Evolutionary conservation across 1,140 invertebrate species (phyloP).

Genomic region (Delia radicum): DNA sequence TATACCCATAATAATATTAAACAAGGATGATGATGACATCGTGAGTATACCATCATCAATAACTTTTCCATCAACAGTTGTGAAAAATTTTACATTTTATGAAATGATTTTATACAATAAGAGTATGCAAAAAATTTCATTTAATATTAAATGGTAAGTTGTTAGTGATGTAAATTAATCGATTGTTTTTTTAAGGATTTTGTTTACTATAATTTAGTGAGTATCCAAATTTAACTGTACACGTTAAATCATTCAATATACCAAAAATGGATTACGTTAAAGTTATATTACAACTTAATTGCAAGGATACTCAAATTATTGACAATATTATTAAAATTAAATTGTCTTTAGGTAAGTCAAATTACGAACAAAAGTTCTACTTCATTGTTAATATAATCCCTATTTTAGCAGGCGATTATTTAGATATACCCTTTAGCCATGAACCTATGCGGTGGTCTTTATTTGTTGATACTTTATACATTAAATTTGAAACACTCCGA

Average conservation of each 20-base stretch:
- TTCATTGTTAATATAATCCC: too few relatives aligned
- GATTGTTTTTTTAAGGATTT: not conserved
- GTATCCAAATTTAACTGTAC: not conserved
- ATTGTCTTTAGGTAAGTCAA: constrained; percentile 4
- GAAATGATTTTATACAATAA: constrained; percentile 45
- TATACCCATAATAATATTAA: constrained; percentile 41
- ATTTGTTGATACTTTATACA: not conserved
- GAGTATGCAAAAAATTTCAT: constrained; percentile 22
- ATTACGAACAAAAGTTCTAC: too few relatives aligned
- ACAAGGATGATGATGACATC: not conserved
- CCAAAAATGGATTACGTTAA: not conserved
- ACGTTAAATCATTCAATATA: not conserved
- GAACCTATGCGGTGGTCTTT: not conserved
- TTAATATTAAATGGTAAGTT: constrained; percentile 25
- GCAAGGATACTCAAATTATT: not conserved
- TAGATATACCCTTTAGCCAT: not conserved
- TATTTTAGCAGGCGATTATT: not conserved
- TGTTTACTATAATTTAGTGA: not conserved
- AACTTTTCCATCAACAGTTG: constrained; percentile 35
- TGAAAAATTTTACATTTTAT: constrained; percentile 32
- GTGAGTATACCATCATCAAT: constrained; percentile 31
- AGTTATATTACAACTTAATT: constrained; percentile 4
- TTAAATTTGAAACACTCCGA: not conserved
- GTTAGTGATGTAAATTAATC: not conserved
- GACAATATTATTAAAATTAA: not conserved